Conservation (phyloP, 2,888 invertebrate species). For the Caenorhabditis macrosperma region DNA sequence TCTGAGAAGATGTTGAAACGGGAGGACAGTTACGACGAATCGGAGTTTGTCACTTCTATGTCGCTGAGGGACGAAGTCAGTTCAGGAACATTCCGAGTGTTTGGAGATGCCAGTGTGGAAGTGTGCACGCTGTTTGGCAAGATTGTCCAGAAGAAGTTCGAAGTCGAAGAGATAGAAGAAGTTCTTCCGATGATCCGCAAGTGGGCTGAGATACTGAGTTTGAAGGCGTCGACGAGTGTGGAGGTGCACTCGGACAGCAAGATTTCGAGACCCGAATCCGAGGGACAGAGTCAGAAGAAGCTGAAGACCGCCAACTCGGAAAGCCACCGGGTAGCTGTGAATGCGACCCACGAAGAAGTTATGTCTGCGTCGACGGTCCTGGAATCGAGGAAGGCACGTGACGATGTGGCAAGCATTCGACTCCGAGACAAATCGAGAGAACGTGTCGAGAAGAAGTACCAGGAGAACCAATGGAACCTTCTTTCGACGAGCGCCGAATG, state of each 20-base stretch:
- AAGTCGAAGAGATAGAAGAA: slow-evolving; percentile 62
- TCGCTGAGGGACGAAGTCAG: slow-evolving; percentile 52
- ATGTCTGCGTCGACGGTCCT: slow-evolving; percentile 39
- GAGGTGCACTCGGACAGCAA: slow-evolving; percentile 19
- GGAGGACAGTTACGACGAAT: slow-evolving; percentile 58
- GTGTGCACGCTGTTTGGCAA: slow-evolving; percentile 66
- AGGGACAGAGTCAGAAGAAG: slow-evolving; percentile 22
- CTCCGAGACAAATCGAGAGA: slow-evolving; percentile 62
- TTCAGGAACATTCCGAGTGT: slow-evolving; percentile 56
- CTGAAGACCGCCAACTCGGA: slow-evolving; percentile 47
- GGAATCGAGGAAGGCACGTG: slow-evolving; percentile 23
- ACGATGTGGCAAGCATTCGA: slow-evolving; percentile 52
- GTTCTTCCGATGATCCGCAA: slow-evolving; percentile 51
- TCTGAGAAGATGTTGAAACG: slow-evolving; percentile 61
- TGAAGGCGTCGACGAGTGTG: slow-evolving; percentile 54
- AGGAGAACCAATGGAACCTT: slow-evolving; percentile 67
- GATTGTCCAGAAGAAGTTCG: slow-evolving; percentile 67
- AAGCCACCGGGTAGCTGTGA: slow-evolving; percentile 12
- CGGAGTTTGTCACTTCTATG: slow-evolving; percentile 51
- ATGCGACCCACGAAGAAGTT: slow-evolving; percentile 35
- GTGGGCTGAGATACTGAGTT: slow-evolving; percentile 66
- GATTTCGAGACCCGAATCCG: slow-evolving; percentile 26
- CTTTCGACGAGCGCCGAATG: slow-evolving; percentile 68
- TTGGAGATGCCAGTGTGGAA: slow-evolving; percentile 66
- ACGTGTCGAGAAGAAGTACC: slow-evolving; percentile 60